Evolutionary conservation across 2,888 invertebrate species (phyloP).

Genomic region (Orchesellides sinensis): DNA sequence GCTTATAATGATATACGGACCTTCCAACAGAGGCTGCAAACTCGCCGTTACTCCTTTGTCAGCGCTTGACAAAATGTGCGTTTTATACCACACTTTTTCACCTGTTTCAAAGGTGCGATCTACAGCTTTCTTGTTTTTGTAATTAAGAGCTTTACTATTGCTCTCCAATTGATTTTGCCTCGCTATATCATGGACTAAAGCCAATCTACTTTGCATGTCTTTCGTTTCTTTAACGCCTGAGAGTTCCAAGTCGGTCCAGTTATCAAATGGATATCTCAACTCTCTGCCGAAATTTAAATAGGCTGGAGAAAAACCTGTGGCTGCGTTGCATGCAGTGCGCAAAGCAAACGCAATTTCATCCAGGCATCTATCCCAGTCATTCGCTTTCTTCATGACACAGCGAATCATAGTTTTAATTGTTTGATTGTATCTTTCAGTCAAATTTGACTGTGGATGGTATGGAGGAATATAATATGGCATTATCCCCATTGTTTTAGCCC

Average conservation of each 20-base stretch:
- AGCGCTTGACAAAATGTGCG: constrained; percentile 53
- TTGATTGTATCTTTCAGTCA: constrained; percentile 57
- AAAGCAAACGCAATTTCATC: constrained; percentile 36
- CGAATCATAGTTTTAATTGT: constrained; percentile 54
- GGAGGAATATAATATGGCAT: constrained; percentile 32
- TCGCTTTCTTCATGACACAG: not conserved
- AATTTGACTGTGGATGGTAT: constrained; percentile 62
- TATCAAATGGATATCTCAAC: constrained; percentile 51
- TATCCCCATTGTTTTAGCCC: constrained; percentile 31
- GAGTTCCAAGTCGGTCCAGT: not conserved
- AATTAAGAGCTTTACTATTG: constrained; percentile 11
- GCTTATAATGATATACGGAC: too few relatives aligned
- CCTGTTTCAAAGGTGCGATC: constrained; percentile 36
- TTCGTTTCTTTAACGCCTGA: not conserved
- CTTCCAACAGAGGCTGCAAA: constrained; percentile 45
- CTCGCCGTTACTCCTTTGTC: constrained; percentile 47
- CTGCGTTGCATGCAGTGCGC: constrained; percentile 8
- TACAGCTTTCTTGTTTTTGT: constrained; percentile 39
- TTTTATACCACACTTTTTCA: constrained; percentile 42
- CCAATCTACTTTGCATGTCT: not conserved
- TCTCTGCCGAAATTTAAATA: constrained; percentile 51
- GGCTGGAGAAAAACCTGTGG: constrained; percentile 48
- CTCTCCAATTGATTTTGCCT: constrained; percentile 11
- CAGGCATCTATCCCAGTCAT: constrained; percentile 26
- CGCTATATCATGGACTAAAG: constrained; percentile 18